These are phyloP conservation scores for Magallana nippona DNA, from an alignment of 2,888 invertebrate species.

Conservation along the genomic window DNA sequence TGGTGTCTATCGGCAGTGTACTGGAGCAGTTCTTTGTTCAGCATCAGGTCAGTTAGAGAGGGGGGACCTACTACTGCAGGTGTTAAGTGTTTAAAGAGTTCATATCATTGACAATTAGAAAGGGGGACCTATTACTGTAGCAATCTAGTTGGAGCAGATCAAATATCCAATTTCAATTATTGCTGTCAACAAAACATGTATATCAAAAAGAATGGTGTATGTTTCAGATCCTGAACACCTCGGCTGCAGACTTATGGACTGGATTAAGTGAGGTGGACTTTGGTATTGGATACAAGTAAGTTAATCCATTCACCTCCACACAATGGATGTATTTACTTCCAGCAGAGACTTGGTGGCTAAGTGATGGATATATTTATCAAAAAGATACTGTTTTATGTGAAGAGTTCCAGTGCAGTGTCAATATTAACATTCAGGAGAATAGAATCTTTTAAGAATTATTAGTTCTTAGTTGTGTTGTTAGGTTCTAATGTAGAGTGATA, in stretches of 20 bases:
- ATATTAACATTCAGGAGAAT: too few species aligned
- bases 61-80: not conserved
- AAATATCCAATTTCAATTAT: too few species aligned
- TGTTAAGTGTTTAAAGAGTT: not conserved
- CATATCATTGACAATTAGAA: not conserved
- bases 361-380: not conserved
- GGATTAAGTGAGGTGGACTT: slow-evolving; percentile 66
- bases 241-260: slow-evolving; percentile 60
- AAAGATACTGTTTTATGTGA: not conserved
- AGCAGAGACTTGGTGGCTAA: too few species aligned
- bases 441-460: too few species aligned
- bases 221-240: slow-evolving; percentile 30
- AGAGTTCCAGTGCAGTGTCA: too few species aligned
- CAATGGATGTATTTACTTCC: too few species aligned
- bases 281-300: slow-evolving; percentile 63
- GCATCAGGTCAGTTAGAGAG: slow-evolving; percentile 26
- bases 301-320: not conserved
- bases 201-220: slow-evolving; percentile 2
- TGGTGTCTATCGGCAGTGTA: slow-evolving; percentile 61
- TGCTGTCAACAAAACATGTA: not conserved
- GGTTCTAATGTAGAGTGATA: too few species aligned
- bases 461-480: too few species aligned
- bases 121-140: too few species aligned
- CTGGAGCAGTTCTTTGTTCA: slow-evolving; percentile 65
- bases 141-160: too few species aligned